Conservation (phyloP, 2,888 invertebrate genomes). For the Acanthopleura granulata region DNA sequence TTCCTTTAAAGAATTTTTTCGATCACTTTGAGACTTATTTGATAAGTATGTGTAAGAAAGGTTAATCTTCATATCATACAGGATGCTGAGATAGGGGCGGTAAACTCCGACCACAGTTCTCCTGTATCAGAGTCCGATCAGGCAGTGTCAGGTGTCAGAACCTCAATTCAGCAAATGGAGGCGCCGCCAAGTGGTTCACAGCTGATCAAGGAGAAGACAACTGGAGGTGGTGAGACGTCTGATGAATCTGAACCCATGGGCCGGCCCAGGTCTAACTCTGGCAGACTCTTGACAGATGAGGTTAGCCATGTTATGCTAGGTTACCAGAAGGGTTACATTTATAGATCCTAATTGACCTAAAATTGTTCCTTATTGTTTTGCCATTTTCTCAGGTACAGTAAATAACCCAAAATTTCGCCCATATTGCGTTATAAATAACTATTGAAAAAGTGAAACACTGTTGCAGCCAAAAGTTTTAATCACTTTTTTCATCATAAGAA, state of each 20-base stretch:
- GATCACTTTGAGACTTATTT: too few species aligned
- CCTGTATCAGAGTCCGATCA: not conserved
- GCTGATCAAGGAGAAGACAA: constrained; percentile 1
- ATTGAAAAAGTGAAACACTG: too few species aligned
- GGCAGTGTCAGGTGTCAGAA: not conserved
- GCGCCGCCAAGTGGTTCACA: not conserved
- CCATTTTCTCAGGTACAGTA: too few species aligned
- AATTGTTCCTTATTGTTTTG: too few species aligned
- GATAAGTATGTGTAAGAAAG: not conserved
- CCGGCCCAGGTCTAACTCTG: constrained; percentile 81
- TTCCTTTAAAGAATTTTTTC: too few species aligned
- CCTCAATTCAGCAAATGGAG: not conserved
- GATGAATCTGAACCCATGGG: constrained; percentile 65
- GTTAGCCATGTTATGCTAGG: too few species aligned
- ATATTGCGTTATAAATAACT: too few species aligned
- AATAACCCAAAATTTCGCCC: too few species aligned
- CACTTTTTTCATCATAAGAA: too few species aligned
- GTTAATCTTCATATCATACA: constrained; percentile 20
- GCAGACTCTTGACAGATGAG: constrained; percentile 88
- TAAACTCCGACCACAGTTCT: constrained; percentile 43
- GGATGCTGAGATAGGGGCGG: constrained; percentile 47
- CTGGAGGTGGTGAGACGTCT: not conserved
- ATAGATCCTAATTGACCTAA: too few species aligned
- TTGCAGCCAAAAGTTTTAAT: too few species aligned
- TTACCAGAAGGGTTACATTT: too few species aligned